Conservation (phyloP, 2,888 invertebrate species). For the Gymnosoma rotundatum region DNA sequence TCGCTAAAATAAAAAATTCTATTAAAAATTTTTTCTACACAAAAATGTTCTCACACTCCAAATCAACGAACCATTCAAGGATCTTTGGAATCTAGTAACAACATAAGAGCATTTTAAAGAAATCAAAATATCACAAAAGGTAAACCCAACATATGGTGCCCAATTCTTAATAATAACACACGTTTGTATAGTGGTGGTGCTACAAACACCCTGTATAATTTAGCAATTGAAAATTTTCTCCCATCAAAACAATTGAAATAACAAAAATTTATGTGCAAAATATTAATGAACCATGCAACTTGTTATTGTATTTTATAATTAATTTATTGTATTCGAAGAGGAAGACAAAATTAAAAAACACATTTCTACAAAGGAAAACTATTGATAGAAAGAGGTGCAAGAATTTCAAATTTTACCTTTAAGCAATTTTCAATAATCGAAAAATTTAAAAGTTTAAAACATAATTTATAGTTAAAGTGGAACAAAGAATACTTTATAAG, state of each 20-base stretch:
- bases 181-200: constrained; percentile 7
- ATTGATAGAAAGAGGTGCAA: constrained; percentile 42
- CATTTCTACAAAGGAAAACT: constrained; percentile 8
- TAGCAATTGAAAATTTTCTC: constrained; percentile 46
- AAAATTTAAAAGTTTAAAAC: constrained; percentile 20
- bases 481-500: constrained; percentile 23
- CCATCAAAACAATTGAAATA: constrained; percentile 44
- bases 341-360: neutral
- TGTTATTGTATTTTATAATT: constrained; percentile 69
- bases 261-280: constrained; percentile 57
- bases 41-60: constrained; percentile 46
- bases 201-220: constrained; percentile 45
- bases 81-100: neutral
- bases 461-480: constrained; percentile 68
- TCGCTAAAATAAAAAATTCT: neutral
- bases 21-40: neutral
- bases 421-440: constrained; percentile 22
- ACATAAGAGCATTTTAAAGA: neutral
- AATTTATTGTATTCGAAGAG: constrained; percentile 56
- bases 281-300: constrained; percentile 70
- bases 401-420: constrained; percentile 2
- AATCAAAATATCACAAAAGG: constrained; percentile 2
- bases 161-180: constrained; percentile 7
- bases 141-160: constrained; percentile 39
- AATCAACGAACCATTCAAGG: constrained; percentile 47